Conservation (phyloP, 1,140 invertebrate genomes). For the Teleopsis dalmanni region DNA sequence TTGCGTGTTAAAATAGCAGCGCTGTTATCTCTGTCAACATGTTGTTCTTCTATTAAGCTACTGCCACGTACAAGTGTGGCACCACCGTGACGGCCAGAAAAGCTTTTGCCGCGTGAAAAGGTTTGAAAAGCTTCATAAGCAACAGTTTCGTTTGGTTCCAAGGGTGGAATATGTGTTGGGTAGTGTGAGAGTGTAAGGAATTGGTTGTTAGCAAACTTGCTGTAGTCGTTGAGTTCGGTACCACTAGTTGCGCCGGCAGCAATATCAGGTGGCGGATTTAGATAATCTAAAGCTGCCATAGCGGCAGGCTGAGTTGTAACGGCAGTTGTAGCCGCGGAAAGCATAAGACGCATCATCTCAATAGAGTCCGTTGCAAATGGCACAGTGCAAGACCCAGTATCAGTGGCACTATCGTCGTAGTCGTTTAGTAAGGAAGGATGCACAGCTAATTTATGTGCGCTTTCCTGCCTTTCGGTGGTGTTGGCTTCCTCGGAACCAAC, state of each 20-base stretch:
- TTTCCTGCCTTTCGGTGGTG: neutral
- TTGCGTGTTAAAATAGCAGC: neutral
- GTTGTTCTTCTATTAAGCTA: slow-evolving; percentile 2
- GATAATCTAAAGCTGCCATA: neutral
- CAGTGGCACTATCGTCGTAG: slow-evolving; percentile 23
- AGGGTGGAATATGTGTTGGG: neutral
- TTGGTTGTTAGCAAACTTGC: neutral
- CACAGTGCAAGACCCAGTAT: slow-evolving; percentile 37
- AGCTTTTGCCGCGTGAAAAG: slow-evolving; percentile 26
- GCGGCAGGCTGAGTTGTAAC: slow-evolving; percentile 14
- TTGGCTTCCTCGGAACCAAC: slow-evolving; percentile 15
- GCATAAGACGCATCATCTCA: slow-evolving; percentile 36
- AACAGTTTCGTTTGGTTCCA: slow-evolving; percentile 30
- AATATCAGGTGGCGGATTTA: too few relatives aligned
- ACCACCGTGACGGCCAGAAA: slow-evolving; percentile 7
- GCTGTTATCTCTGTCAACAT: too few relatives aligned
- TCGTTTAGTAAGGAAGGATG: neutral
- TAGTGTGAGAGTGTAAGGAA: neutral
- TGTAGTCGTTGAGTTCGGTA: neutral
- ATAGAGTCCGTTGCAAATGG: slow-evolving; percentile 35
- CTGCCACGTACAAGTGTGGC: neutral
- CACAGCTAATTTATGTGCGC: neutral
- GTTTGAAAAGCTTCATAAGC: slow-evolving; percentile 39
- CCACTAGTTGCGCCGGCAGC: neutral
- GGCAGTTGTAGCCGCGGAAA: slow-evolving; percentile 32